These are phyloP conservation scores for Archilochus colubris DNA, from an alignment of 2,113 vertebrate species.

Conservation along the genomic window DNA sequence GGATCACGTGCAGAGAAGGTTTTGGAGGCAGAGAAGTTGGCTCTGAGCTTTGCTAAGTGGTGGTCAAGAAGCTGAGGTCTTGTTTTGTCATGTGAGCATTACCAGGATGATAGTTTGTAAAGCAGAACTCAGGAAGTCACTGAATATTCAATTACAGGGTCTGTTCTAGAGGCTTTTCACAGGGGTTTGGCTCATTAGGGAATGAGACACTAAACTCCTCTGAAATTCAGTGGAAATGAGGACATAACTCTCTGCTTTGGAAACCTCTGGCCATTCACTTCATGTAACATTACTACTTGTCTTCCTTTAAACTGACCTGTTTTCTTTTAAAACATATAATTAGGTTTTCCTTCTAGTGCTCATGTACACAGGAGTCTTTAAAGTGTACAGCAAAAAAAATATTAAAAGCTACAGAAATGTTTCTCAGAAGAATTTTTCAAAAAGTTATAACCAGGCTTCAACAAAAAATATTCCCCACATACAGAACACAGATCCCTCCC, in stretches of 20 bases:
- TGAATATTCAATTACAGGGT: neutral
- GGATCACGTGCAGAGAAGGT: neutral
- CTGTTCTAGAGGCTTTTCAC: neutral
- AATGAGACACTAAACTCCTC: neutral
- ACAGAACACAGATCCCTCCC: neutral
- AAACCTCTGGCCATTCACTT: constrained; percentile 18
- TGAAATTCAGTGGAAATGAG: neutral
- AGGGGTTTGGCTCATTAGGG: neutral
- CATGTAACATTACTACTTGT: constrained; percentile 3
- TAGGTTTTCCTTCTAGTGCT: constrained; percentile 7
- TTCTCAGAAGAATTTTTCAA: neutral
- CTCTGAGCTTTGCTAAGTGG: neutral
- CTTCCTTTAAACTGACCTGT: constrained; percentile 23
- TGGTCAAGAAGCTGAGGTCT: neutral
- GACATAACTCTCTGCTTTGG: neutral
- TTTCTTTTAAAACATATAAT: constrained; percentile 39
- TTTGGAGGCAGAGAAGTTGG: neutral
- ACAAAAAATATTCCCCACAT: neutral
- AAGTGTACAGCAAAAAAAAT: neutral
- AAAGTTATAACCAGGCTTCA: neutral
- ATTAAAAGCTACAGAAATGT: neutral
- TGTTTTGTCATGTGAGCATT: neutral
- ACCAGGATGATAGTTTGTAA: neutral
- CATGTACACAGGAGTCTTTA: neutral
- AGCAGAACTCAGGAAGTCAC: neutral